Conservation (phyloP, 2,113 vertebrate genomes). For the Antechinus flavipes region DNA sequence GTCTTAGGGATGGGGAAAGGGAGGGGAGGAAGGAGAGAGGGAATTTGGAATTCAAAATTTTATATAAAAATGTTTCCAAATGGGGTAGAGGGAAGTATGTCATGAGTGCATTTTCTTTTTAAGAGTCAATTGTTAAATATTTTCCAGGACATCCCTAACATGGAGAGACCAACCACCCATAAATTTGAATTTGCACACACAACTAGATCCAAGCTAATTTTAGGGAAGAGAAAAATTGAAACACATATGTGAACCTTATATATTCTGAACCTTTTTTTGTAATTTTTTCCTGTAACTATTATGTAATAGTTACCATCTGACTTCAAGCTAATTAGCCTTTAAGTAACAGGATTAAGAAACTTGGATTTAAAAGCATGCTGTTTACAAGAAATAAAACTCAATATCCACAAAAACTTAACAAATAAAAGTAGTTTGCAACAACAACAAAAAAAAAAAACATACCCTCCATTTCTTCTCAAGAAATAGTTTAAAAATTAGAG, state of each 20-base stretch:
- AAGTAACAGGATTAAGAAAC: background rate
- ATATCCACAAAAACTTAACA: background rate
- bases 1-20: no score
- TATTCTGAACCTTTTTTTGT: background rate
- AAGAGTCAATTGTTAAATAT: background rate
- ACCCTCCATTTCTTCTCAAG: background rate
- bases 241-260: background rate
- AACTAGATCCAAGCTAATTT: background rate
- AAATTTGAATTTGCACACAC: background rate
- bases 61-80: no score
- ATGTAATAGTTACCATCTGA: background rate
- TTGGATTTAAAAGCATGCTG: background rate
- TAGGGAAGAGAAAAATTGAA: background rate
- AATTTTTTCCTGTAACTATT: background rate
- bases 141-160: background rate
- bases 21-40: no score
- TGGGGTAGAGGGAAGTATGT: background rate
- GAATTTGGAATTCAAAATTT: no score
- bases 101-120: background rate
- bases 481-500: background rate
- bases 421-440: background rate
- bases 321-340: background rate
- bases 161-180: background rate
- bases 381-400: background rate
- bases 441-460: background rate